Percentiles rank a stretch among this genome's conserved stretches.
Evolutionary conservation across 1,140 invertebrate genomes (phyloP).

Genomic region (Drosophila ogumai): DNA sequence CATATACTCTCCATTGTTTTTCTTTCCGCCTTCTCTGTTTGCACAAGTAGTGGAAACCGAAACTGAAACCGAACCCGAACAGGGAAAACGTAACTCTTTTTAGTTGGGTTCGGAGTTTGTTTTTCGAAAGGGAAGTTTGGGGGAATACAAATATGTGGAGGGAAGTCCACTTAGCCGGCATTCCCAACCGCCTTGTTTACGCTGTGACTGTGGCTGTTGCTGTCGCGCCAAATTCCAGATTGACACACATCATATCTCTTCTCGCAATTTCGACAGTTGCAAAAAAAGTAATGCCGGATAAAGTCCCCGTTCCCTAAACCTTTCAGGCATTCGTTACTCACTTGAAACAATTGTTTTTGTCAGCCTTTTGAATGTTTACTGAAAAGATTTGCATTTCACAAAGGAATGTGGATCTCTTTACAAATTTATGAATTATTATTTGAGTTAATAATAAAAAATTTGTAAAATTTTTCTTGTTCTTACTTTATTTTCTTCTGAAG

Average conservation of each 20-base stretch:
- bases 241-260: conserved; percentile 48
- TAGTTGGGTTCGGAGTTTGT: neutral
- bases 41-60: conserved; percentile 12
- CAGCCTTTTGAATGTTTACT: conserved; percentile 9
- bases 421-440: neutral
- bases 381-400: conserved; percentile 8
- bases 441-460: neutral
- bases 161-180: conserved; percentile 31
- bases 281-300: conserved; percentile 27
- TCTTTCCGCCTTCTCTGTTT: conserved; percentile 41
- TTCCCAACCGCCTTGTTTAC: conserved; percentile 32
- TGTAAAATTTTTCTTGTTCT: too few species aligned
- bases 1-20: conserved; percentile 55
- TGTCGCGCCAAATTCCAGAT: conserved; percentile 39
- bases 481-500: too few species aligned
- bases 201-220: conserved; percentile 30
- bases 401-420: neutral
- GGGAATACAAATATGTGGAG: neutral
- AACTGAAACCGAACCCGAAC: neutral
- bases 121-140: conserved; percentile 8
- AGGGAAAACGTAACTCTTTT: conserved; percentile 20
- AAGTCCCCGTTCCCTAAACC: conserved; percentile 49
- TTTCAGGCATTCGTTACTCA: conserved; percentile 9
- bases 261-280: conserved; percentile 29
- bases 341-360: conserved; percentile 3